Base-by-base conservation (phyloP, 2,113 vertebrate genomes). In the Passer montanus region DNA sequence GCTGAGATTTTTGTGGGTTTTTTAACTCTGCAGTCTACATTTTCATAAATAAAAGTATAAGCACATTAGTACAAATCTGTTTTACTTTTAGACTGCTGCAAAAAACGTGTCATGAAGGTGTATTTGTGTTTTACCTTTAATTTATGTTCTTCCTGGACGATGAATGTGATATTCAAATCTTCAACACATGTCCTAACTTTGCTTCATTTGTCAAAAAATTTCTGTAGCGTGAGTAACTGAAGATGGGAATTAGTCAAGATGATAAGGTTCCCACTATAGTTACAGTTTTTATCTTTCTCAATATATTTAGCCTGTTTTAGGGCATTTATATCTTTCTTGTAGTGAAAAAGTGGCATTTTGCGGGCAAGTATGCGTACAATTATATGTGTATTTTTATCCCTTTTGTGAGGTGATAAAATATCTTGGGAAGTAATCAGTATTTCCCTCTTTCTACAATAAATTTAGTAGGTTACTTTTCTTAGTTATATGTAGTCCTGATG, bases 321-420 rank as follows among this genome's bases (percentile, higher is more conserved):
- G 13, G 2, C 21, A 58, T 76, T 69, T 70, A 11, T 35, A 26
- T 39, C 16, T 33, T n/a, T 55, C 30, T 52, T 23, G 20, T 37
- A 11, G 19, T 56, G 37, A 55, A 6, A 39, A 59, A 73, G 19
- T 75, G 6, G 44, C 26, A n/a, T 79, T 94, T 89, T 26, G 64
- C 28, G 67, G 66, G 16, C 16, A 85, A 37, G 14, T 63, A 31
- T 0, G 0, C 30, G 23, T 63, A 26, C 6, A 79, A 35, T 72
- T 79, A n/a, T 16, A 33, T 31, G 14, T 35, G 31, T 5, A 18
- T 64, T 68, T 95, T 88, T 85, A 68, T 82, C 13, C 3, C 4
- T 73, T 86, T 47, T 10, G 24, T 86, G 33, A 86, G 74, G 11
- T 19, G 18, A 47, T 67, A 47, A 64, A 82, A 44, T 70, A 63